Evolutionary conservation across 2,888 invertebrate genomes (phyloP).

Genomic region (Dendrolimus pini): DNA sequence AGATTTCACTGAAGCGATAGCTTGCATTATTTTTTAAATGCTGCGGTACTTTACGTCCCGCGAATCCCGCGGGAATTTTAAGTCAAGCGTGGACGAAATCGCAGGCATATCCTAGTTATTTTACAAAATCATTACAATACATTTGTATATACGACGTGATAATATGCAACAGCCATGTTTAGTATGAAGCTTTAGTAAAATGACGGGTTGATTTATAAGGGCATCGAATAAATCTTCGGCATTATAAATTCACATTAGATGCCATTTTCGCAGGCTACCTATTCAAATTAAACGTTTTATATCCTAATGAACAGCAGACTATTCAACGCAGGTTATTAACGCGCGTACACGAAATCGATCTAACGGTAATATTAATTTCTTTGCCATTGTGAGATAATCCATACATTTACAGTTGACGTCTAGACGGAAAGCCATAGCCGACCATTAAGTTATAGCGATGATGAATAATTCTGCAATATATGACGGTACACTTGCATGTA

Average conservation of each 20-base stretch:
- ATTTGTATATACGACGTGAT: no score
- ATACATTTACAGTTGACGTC: constrained; percentile 24
- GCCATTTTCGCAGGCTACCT: background rate
- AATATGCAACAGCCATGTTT: background rate
- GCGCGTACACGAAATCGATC: constrained; percentile 17
- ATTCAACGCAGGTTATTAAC: constrained; percentile 6
- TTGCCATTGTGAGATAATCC: constrained; percentile 24
- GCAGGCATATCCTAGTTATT: no score
- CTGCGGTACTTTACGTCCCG: no score
- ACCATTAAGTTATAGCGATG: constrained; percentile 31
- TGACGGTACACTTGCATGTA: constrained; percentile 41
- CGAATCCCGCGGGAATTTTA: no score
- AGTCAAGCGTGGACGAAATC: no score
- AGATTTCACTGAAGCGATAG: no score
- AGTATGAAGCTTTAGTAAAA: background rate
- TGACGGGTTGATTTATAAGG: background rate
- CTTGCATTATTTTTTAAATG: no score
- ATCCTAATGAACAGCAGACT: constrained; percentile 13
- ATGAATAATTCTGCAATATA: constrained; percentile 48
- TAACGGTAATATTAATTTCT: constrained; percentile 19
- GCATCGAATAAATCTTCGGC: background rate
- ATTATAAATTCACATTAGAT: background rate
- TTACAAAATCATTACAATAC: no score
- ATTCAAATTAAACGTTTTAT: constrained; percentile 10
- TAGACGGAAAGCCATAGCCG: constrained; percentile 22